Conservation (phyloP, 2,113 vertebrate genomes). For the Rhizomys pruinosus region DNA sequence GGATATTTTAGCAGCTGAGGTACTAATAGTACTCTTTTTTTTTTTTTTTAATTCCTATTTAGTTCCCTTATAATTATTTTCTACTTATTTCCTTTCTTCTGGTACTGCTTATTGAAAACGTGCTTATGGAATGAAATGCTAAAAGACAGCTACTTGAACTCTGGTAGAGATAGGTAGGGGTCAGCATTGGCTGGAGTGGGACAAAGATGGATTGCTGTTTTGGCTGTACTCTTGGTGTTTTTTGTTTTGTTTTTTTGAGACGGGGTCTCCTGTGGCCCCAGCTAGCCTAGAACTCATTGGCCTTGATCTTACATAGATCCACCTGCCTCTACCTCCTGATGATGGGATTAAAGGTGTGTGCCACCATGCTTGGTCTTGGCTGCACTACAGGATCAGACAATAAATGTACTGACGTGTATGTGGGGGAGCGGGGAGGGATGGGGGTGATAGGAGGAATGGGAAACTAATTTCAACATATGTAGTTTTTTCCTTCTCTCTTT, state of each 20-base stretch:
- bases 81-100: neutral
- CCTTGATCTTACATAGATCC: too few relatives aligned
- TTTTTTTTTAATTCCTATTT: neutral
- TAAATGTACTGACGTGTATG: too few relatives aligned
- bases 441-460: too few relatives aligned
- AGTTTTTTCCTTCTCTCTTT: neutral
- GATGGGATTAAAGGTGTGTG: too few relatives aligned
- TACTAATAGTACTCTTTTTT: neutral
- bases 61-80: neutral
- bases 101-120: neutral
- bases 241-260: too few relatives aligned
- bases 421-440: too few relatives aligned
- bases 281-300: too few relatives aligned
- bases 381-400: too few relatives aligned
- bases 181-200: neutral
- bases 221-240: too few relatives aligned
- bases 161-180: neutral
- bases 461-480: neutral
- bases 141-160: neutral
- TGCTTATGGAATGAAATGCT: slow-evolving; percentile 8
- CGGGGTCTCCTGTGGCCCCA: too few relatives aligned
- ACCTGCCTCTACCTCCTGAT: too few relatives aligned
- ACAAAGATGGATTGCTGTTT: neutral
- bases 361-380: too few relatives aligned
- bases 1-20: neutral